Evolutionary conservation across 2,113 vertebrate species (phyloP).

Genomic region (Tyrannus savana): DNA sequence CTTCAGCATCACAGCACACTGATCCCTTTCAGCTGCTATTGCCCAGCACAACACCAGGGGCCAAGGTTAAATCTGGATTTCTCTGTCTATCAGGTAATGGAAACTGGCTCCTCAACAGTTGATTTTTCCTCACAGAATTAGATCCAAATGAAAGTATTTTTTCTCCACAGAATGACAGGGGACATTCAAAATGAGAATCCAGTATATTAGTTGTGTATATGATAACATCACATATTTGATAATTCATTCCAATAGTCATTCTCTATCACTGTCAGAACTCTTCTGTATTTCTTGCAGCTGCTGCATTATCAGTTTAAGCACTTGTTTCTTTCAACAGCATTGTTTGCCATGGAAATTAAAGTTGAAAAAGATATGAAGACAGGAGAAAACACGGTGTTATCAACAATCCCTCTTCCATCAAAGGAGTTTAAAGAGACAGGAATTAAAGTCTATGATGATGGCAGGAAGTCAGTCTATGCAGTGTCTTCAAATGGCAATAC

Average conservation of each 20-base stretch:
- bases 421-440: slow-evolving; percentile 81
- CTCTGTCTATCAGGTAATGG: neutral
- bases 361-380: slow-evolving; percentile 91
- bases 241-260: neutral
- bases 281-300: neutral
- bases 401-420: slow-evolving; percentile 84
- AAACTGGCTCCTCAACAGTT: neutral
- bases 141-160: neutral
- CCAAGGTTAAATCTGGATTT: neutral
- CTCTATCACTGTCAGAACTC: neutral
- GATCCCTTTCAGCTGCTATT: neutral
- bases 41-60: neutral
- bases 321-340: slow-evolving; percentile 77
- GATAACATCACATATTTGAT: neutral
- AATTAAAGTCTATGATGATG: slow-evolving; percentile 92
- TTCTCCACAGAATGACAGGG: neutral
- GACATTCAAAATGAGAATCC: neutral
- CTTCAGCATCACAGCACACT: fast-evolving
- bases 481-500: slow-evolving; percentile 67
- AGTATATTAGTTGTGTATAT: neutral
- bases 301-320: neutral
- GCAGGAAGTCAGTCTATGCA: slow-evolving; percentile 88
- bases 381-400: slow-evolving; percentile 89
- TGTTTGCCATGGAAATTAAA: slow-evolving; percentile 94
- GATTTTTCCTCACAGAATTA: neutral